Evolutionary conservation across 2,113 vertebrate genomes (phyloP).

Genomic region (Hemibates koningsi): DNA sequence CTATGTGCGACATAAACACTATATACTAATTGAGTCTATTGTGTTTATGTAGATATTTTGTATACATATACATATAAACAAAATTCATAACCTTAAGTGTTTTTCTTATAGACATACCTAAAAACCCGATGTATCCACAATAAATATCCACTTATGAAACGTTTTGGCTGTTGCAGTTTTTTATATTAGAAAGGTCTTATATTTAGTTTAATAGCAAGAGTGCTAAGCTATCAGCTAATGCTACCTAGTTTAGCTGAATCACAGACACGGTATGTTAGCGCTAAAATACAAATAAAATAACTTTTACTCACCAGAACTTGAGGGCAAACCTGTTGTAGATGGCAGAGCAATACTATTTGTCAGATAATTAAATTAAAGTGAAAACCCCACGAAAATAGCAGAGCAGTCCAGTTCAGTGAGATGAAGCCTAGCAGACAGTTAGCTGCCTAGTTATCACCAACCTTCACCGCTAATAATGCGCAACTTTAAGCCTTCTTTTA

Average conservation of each 20-base stretch:
- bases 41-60: background rate
- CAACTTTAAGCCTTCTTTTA: background rate
- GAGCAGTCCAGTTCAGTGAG: background rate
- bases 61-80: background rate
- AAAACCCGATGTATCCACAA: background rate
- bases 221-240: background rate
- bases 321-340: background rate
- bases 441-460: background rate
- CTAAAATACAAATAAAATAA: background rate
- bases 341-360: background rate
- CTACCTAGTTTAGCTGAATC: background rate
- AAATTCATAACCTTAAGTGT: background rate
- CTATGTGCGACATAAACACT: background rate
- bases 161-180: background rate
- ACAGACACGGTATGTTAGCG: background rate
- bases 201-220: background rate
- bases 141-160: background rate
- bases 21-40: background rate
- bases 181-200: background rate
- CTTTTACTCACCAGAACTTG: background rate
- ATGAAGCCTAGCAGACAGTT: background rate
- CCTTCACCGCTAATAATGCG: rapidly evolving
- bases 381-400: background rate
- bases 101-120: background rate
- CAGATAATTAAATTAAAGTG: background rate